Evolutionary conservation across 2,113 vertebrate species (phyloP).

Genomic region (Crotalus helleri): DNA sequence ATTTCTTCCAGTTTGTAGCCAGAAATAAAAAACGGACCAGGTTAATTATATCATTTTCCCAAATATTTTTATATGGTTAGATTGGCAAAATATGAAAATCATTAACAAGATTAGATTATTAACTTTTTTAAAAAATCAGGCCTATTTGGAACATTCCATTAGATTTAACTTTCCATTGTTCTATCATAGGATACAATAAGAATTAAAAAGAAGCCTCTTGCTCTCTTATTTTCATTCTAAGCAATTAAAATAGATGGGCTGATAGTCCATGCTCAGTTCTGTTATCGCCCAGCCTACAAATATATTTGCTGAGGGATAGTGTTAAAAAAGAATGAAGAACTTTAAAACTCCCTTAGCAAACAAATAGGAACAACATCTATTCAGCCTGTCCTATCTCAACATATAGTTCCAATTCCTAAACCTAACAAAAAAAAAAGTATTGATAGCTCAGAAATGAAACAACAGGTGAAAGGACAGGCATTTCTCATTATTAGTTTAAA

Average conservation of each 20-base stretch:
- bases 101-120: not conserved
- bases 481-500: not conserved
- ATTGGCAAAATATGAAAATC: not conserved
- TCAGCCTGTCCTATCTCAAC: not conserved
- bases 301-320: not conserved
- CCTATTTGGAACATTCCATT: not conserved
- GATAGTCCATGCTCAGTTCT: not conserved
- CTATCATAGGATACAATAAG: not conserved
- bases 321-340: not conserved
- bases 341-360: not conserved
- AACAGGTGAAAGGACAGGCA: not conserved
- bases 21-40: not conserved
- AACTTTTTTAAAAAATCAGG: not conserved
- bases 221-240: not conserved
- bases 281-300: not conserved
- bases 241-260: not conserved
- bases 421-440: not conserved
- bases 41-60: not conserved
- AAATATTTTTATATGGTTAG: not conserved
- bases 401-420: not conserved
- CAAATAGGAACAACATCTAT: not conserved
- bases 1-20: not conserved
- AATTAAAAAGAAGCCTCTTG: not conserved
- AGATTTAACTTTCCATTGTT: not conserved
- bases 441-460: not conserved